Base-by-base conservation (phyloP, 2,888 invertebrate species). In the Clanis bilineata region DNA sequence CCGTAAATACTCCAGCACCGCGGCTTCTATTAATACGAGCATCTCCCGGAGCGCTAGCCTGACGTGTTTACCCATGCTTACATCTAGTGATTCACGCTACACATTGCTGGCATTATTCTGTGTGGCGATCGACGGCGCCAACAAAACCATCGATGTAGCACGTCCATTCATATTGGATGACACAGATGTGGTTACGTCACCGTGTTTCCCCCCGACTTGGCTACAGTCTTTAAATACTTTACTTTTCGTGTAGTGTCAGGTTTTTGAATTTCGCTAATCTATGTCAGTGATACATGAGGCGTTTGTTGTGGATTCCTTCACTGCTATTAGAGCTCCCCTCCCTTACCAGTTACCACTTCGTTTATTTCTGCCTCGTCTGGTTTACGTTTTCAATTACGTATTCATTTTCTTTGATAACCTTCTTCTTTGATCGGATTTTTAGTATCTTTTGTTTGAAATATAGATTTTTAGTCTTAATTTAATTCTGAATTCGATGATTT, bases 1-100 rank as follows among this genome's bases (percentile, higher is more conserved):
- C 81, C 82, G 74, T 79, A 81, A 83, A 84, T 82, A 83, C 63
- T 70, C 62, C 68, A 65, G 66, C 62, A 60, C 68, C 70, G 64
- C 69, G 70, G 69, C 71, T 70, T 73, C 81, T 82, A 83, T 77
- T 77, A 76, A 82, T 83, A 81, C 64, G 65, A 59, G 64, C 61
- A 75, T 74, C 83, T 80, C 83, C 83, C 82, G 76, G 80, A 75
- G 51, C 32, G 51, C 47, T 74, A 57, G 32, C 45, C 47, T 62
- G 74, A 63, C 66, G 64, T 59, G 32, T 57, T 32, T 55, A 44
- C 39, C 22, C 36, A 43, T n/a, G 44, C 43, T 59, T 56, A 21
- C 44, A 56, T 44, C 28, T 55, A 44, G 38, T 59, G 38, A 38
- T 44, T 45, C 56, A 45, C 23, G 9, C n/a, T 41, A 41, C 25